Percentiles rank a stretch among this genome's conserved stretches.
phyloP scores from a whole-genome alignment of 2,797 vertebrate species.

The Onychomys arenicola region DNA sequence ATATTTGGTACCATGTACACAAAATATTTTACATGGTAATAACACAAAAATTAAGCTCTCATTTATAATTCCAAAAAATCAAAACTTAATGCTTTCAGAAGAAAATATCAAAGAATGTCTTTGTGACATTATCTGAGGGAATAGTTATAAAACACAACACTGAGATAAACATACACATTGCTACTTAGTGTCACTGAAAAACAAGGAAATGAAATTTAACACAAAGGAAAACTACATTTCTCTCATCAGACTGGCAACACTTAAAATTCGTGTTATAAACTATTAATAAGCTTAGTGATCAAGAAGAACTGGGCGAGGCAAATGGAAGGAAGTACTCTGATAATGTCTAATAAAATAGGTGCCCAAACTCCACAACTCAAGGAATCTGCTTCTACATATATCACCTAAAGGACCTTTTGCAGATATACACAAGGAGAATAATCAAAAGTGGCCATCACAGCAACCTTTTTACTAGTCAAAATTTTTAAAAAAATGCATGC shows the following conservation, averaged over 20 bases:
- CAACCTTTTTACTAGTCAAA: background rate
- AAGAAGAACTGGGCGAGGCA: background rate
- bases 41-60: background rate
- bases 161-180: background rate
- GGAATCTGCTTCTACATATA: background rate
- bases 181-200: background rate
- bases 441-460: background rate
- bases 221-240: background rate
- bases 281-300: background rate
- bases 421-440: background rate
- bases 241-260: background rate
- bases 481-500: background rate
- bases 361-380: background rate
- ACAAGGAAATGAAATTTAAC: constrained; percentile 1
- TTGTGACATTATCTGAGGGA: background rate
- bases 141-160: background rate
- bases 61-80: background rate
- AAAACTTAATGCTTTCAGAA: background rate
- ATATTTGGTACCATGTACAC: too few species aligned
- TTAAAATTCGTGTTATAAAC: background rate
- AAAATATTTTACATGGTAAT: background rate
- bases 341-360: background rate
- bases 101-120: background rate
- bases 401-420: background rate
- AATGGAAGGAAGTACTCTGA: background rate